These are phyloP conservation scores for Mercenaria mercenaria DNA, from an alignment of 1,140 invertebrate genomes.

Conservation along the genomic window DNA sequence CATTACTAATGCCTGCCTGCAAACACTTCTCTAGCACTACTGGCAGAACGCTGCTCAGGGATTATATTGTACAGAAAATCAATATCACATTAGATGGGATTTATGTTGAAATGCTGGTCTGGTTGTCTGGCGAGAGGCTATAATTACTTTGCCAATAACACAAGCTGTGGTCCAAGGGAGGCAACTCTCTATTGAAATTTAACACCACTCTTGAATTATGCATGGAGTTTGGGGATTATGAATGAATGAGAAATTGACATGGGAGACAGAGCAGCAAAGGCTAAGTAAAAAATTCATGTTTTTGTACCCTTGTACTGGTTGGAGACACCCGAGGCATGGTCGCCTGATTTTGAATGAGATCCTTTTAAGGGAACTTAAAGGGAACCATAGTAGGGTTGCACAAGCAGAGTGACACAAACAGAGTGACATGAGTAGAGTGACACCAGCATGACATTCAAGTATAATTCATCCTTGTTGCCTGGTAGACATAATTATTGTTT, in stretches of 20 bases:
- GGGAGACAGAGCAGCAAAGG: conserved; percentile 1
- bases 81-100: conserved; percentile 67
- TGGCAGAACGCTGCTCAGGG: conserved; percentile 40
- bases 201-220: conserved; percentile 32
- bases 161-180: conserved; percentile 49
- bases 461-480: too few species aligned
- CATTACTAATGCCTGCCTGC: conserved; percentile 56
- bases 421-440: too few species aligned
- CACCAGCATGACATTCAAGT: too few species aligned
- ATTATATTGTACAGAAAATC: conserved; percentile 63
- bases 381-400: too few species aligned
- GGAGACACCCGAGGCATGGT: too few species aligned
- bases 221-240: not conserved
- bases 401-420: too few species aligned
- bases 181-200: conserved; percentile 10
- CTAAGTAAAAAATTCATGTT: not conserved
- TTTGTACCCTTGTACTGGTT: not conserved
- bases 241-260: conserved; percentile 29
- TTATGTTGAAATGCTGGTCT: conserved; percentile 68
- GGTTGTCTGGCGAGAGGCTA: conserved; percentile 48
- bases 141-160: conserved; percentile 57
- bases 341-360: too few species aligned
- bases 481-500: too few species aligned
- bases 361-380: too few species aligned
- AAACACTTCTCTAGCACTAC: conserved; percentile 22